Percentiles rank a stretch among this genome's conserved stretches.
Conservation (phyloP, 2,797 vertebrate species). For the Borostomias antarcticus region DNA sequence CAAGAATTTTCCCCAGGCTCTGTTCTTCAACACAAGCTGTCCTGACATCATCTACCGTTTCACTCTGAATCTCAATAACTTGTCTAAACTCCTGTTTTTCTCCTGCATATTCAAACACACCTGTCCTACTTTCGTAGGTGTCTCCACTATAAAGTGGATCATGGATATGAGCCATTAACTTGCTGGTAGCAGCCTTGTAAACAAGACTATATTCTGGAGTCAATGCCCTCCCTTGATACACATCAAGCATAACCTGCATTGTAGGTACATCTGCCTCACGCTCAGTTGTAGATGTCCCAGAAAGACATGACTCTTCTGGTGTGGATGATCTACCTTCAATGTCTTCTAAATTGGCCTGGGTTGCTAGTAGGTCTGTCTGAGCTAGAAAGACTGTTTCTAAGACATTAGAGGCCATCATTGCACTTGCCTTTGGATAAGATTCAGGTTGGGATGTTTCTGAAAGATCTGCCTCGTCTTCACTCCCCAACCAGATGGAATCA, state of each 20-base stretch:
- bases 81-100: no score
- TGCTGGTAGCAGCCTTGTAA: slow-evolving; percentile 11
- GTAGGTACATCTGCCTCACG: neutral
- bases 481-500: neutral
- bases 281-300: no score
- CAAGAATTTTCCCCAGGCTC: no score
- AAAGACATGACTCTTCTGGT: no score
- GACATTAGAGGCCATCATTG: neutral
- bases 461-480: neutral
- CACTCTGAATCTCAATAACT: no score
- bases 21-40: no score
- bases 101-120: slow-evolving; percentile 5
- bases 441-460: neutral
- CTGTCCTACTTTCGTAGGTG: neutral
- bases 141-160: slow-evolving; percentile 7
- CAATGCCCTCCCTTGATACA: neutral
- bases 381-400: no score
- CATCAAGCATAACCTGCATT: neutral
- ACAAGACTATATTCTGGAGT: slow-evolving; percentile 2
- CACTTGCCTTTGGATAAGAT: neutral
- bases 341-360: no score
- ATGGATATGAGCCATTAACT: slow-evolving; percentile 16
- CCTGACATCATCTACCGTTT: no score
- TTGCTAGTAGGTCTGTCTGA: no score
- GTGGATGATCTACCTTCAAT: no score